Conservation (phyloP, 2,113 vertebrate species). For the Ranitomeya variabilis region DNA sequence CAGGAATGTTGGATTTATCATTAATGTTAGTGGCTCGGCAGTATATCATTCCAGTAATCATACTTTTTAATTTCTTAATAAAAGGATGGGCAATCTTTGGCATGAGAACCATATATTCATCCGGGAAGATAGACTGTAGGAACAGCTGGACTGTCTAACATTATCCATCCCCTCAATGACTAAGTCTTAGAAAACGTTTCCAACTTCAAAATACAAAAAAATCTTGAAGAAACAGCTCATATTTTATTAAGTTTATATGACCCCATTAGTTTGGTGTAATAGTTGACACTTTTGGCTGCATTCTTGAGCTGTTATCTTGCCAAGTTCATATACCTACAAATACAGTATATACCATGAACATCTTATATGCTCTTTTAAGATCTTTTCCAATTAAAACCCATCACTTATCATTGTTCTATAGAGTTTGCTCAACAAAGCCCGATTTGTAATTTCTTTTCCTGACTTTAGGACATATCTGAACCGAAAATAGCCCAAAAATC, state of each 20-base stretch:
- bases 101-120: not conserved
- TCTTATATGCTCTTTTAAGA: not conserved
- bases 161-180: not conserved
- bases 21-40: constrained; percentile 1
- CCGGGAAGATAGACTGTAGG: constrained; percentile 6
- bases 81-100: constrained; percentile 44
- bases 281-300: not conserved
- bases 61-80: not conserved
- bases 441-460: no score
- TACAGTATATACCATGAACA: not conserved
- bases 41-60: constrained; percentile 17
- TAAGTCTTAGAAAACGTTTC: constrained; percentile 12
- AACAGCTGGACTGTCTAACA: constrained; percentile 13
- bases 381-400: not conserved
- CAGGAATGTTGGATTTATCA: constrained; percentile 21
- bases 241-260: constrained; percentile 20
- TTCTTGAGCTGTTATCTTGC: not conserved
- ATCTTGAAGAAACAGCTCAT: not conserved
- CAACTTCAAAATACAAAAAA: not conserved
- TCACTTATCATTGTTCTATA: not conserved
- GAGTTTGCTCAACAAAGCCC: not conserved
- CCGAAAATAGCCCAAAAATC: no score
- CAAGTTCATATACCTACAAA: not conserved
- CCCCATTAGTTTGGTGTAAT: not conserved
- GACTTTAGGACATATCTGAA: no score